Percentiles rank a stretch among this genome's conserved stretches.
phyloP scores from a whole-genome alignment of 2,888 invertebrate species.

The Phoenoteleia sp. region DNA sequence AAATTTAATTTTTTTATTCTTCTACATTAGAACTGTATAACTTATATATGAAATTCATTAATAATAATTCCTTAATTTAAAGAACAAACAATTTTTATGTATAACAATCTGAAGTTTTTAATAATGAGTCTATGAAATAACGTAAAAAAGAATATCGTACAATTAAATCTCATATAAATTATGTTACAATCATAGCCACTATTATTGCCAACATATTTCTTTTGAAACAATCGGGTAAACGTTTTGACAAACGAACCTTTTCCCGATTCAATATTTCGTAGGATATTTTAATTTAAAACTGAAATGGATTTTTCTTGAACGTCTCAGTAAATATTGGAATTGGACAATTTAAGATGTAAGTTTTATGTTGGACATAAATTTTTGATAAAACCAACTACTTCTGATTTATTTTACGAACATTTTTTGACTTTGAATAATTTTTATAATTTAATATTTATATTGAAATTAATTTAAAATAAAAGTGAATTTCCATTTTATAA shows the following conservation, averaged over 20 bases:
- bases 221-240: constrained; percentile 13
- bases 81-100: no score
- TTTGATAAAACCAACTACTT: constrained; percentile 28
- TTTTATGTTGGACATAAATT: constrained; percentile 52
- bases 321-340: constrained; percentile 51
- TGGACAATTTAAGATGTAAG: constrained; percentile 41
- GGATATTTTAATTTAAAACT: constrained; percentile 56
- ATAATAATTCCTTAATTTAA: no score
- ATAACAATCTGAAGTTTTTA: no score
- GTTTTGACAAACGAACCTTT: constrained; percentile 40
- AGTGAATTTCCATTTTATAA: no score
- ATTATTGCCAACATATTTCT: constrained; percentile 5
- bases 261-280: constrained; percentile 44
- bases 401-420: constrained; percentile 39
- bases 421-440: constrained; percentile 6
- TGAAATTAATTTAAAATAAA: no score
- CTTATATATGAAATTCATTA: no score
- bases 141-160: background rate
- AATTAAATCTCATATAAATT: background rate
- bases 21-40: no score
- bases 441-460: no score
- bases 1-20: no score
- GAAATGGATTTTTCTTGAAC: constrained; percentile 49
- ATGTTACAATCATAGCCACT: background rate
- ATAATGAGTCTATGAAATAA: no score